phyloP scores from a whole-genome alignment of 2,113 vertebrate genomes.

The Heteronetta atricapilla region DNA sequence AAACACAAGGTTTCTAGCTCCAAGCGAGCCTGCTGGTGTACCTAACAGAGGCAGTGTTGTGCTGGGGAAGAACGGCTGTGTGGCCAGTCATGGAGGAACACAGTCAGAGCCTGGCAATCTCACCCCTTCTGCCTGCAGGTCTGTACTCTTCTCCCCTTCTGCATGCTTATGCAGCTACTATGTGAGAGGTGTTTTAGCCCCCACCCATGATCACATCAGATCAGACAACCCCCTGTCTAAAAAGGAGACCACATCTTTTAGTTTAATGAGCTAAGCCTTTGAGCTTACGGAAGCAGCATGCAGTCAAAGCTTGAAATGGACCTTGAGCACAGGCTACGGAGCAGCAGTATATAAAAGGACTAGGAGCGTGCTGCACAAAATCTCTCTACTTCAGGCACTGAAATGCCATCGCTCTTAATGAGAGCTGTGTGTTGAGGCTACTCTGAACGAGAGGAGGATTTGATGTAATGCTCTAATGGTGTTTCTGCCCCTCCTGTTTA shows the following conservation, averaged over 20 bases:
- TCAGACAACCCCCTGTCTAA: neutral
- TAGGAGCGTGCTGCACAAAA: accelerated
- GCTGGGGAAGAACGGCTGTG: neutral
- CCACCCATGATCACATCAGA: accelerated
- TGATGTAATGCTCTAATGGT: accelerated
- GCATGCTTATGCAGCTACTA: accelerated
- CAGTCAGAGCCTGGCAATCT: accelerated
- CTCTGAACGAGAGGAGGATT: accelerated
- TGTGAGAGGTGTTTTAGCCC: neutral
- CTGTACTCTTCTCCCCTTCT: neutral
- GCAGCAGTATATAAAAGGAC: neutral
- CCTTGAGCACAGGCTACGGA: neutral
- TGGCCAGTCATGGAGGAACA: accelerated
- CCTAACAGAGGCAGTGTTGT: accelerated
- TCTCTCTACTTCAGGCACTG: neutral
- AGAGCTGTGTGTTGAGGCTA: accelerated
- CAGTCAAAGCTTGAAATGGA: neutral
- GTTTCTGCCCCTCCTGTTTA: conserved; percentile 22
- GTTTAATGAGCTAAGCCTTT: neutral
- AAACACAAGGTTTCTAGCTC: neutral
- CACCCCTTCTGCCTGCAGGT: neutral
- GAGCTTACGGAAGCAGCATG: neutral
- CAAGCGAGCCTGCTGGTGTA: accelerated
- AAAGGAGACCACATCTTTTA: neutral
- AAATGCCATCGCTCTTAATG: accelerated